Evolutionary conservation across 2,113 vertebrate genomes (phyloP).

Genomic region (Sebastes fasciatus): DNA sequence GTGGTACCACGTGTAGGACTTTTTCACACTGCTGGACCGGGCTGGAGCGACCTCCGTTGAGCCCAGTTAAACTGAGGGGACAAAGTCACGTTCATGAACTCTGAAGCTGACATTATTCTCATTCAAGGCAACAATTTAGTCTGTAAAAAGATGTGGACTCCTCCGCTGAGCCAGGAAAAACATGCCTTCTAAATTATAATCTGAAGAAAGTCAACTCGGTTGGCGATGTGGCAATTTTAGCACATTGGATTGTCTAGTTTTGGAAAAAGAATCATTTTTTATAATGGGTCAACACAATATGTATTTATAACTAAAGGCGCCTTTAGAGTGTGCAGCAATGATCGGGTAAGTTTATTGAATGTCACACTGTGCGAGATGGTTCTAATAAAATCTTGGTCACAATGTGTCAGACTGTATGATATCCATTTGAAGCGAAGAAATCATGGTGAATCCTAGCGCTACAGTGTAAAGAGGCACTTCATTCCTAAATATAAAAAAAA

Average conservation of each 20-base stretch:
- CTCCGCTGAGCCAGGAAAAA: background rate
- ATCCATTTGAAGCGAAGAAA: background rate
- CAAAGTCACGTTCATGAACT: background rate
- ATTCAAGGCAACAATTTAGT: background rate
- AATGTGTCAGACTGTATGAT: background rate
- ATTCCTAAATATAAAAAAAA: no score
- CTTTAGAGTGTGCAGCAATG: background rate
- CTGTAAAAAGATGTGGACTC: background rate
- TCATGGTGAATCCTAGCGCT: no score
- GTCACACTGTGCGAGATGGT: background rate
- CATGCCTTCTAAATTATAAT: background rate
- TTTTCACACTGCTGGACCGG: slow-evolving; percentile 57
- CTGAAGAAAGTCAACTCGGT: background rate
- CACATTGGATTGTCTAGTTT: background rate
- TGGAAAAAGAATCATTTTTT: background rate
- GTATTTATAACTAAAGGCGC: background rate
- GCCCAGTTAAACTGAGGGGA: background rate
- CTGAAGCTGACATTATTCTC: background rate
- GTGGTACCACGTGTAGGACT: slow-evolving; percentile 49
- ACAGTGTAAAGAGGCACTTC: no score
- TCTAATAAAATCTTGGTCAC: background rate
- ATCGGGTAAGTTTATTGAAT: background rate
- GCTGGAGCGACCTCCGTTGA: slow-evolving; percentile 26
- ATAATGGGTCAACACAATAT: background rate
- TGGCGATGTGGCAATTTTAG: background rate